A percentile compares a stretch with the other conserved stretches of the same genome.
These are phyloP conservation scores for Acridotheres tristis DNA, from an alignment of 2,797 vertebrate genomes.

Conservation along the genomic window DNA sequence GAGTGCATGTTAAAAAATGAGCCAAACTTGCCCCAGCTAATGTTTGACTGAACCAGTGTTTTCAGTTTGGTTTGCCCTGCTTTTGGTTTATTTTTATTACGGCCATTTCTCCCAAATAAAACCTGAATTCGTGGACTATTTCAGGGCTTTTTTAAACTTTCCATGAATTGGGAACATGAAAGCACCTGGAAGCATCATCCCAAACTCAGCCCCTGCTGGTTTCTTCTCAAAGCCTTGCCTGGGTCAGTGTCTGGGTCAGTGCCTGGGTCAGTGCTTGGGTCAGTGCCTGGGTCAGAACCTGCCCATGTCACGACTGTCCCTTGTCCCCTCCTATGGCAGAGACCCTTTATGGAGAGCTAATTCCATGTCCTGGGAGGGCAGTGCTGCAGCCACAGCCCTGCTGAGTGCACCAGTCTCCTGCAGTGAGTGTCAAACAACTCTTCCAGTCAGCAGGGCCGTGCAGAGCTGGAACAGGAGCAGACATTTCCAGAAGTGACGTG, in stretches of 20 bases:
- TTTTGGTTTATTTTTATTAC: neutral
- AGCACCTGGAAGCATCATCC: neutral
- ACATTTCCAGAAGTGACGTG: neutral
- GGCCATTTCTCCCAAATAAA: neutral
- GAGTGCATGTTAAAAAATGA: neutral
- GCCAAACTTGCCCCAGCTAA: neutral
- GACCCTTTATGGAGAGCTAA: accelerated
- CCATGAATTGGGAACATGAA: neutral
- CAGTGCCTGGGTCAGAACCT: too few relatives aligned
- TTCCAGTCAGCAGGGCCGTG: neutral
- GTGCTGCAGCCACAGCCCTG: neutral
- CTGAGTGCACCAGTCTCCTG: accelerated
- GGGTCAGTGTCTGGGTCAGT: accelerated
- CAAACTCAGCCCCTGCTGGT: neutral
- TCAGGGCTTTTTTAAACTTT: neutral
- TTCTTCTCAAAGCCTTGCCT: neutral
- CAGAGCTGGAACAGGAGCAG: neutral
- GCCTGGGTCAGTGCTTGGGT: too few relatives aligned
- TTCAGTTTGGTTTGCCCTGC: neutral
- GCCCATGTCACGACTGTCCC: accelerated
- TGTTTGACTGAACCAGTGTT: neutral
- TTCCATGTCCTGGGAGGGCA: accelerated
- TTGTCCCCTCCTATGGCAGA: accelerated
- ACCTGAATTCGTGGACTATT: neutral
- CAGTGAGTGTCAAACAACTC: neutral